phyloP scores from a whole-genome alignment of 1,140 invertebrate genomes.

The Venturia canescens region DNA sequence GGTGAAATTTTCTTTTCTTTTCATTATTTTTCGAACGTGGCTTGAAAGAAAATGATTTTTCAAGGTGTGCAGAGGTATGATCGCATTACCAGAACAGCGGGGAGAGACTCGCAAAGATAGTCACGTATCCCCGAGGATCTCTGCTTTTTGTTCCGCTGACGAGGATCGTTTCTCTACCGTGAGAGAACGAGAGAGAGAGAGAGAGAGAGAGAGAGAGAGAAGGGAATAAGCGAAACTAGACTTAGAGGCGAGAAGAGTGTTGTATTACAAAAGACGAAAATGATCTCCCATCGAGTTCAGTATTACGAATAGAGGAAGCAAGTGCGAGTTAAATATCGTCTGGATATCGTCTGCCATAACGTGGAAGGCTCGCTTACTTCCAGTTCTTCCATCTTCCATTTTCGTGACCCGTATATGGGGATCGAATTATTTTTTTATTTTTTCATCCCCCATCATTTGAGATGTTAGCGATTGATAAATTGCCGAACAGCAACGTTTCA shows the following conservation, averaged over 20 bases:
- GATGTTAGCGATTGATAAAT: not conserved
- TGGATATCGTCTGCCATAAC: not conserved
- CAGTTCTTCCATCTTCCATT: not conserved
- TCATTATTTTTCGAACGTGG: no score
- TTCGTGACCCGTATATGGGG: not conserved
- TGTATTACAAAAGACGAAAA: not conserved
- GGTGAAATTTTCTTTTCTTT: no score
- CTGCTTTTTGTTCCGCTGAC: not conserved
- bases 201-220: no score
- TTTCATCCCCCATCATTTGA: not conserved
- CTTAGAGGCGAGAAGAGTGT: not conserved
- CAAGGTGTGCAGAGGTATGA: no score
- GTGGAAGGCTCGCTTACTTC: conserved; percentile 2
- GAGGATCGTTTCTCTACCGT: not conserved
- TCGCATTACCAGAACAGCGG: no score
- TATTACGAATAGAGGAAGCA: not conserved
- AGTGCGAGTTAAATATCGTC: not conserved
- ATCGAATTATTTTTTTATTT: not conserved
- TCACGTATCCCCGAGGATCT: not conserved
- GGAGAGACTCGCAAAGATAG: not conserved
- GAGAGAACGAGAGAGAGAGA: no score
- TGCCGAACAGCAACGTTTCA: not conserved
- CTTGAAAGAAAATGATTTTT: not conserved
- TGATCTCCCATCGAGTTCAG: not conserved
- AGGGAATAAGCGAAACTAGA: not conserved